phyloP scores from a whole-genome alignment of 2,888 invertebrate species.

The Protonemura montana region DNA sequence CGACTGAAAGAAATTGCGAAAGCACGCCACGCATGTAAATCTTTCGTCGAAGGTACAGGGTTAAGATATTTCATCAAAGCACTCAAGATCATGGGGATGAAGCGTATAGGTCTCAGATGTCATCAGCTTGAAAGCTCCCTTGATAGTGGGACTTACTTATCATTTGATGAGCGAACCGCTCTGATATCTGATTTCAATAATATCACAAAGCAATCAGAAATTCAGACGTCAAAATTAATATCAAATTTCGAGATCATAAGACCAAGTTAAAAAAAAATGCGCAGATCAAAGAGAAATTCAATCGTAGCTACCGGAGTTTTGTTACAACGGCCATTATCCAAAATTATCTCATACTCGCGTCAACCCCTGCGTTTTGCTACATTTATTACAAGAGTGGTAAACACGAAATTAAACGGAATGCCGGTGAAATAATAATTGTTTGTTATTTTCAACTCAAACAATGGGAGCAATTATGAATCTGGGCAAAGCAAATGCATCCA shows the following conservation, averaged over 20 bases:
- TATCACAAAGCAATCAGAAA: neutral
- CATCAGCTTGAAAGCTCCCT: neutral
- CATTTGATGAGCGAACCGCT: neutral
- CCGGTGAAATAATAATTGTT: neutral
- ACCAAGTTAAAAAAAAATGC: too few relatives aligned
- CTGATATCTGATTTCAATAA: neutral
- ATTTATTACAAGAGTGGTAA: neutral
- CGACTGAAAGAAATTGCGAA: neutral
- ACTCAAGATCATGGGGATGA: neutral
- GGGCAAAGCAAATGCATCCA: neutral
- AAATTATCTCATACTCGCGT: too few relatives aligned
- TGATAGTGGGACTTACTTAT: neutral
- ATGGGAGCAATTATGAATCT: neutral
- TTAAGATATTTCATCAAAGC: neutral
- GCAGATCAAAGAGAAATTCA: too few relatives aligned
- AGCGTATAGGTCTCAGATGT: neutral
- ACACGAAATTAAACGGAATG: neutral
- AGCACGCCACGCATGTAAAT: neutral
- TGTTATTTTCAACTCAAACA: neutral
- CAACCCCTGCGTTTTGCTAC: neutral
- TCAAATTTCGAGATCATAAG: neutral
- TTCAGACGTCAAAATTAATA: neutral
- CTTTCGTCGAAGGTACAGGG: neutral
- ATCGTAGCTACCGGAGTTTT: neutral
- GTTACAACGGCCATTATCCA: neutral